Evolutionary conservation across 2,888 invertebrate species (phyloP).

Genomic region (Tetanocera ferruginea): DNA sequence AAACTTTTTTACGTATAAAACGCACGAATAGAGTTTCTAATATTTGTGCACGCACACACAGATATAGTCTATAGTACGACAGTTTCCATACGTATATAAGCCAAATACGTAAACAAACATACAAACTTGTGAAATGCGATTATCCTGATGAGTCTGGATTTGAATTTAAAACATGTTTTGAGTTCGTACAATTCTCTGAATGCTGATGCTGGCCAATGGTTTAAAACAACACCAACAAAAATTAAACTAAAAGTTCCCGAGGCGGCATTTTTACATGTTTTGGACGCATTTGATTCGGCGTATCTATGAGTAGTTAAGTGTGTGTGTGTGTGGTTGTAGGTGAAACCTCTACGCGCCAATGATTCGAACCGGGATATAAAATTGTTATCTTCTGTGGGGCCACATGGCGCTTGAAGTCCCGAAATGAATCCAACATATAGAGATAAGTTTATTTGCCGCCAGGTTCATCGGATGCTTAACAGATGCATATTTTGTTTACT

Average conservation of each 20-base stretch:
- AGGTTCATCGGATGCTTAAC: background rate
- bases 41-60: conserved; percentile 7
- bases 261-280: background rate
- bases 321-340: background rate
- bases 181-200: too few species aligned
- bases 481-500: background rate
- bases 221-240: conserved; percentile 10
- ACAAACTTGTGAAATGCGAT: conserved; percentile 67
- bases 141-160: conserved; percentile 67
- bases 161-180: conserved; percentile 1
- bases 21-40: conserved; percentile 8
- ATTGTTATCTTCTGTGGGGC: too few species aligned
- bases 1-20: conserved; percentile 39
- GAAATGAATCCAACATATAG: background rate
- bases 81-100: background rate
- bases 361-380: background rate
- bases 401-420: too few species aligned
- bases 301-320: background rate
- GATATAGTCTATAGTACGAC: too few species aligned
- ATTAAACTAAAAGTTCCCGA: background rate
- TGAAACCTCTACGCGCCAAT: background rate
- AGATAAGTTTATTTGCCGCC: background rate
- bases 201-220: background rate
- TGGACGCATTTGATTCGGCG: background rate
- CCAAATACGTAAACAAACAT: conserved; percentile 47